Conservation (phyloP, 2,113 vertebrate species). For the Labeo catla region DNA sequence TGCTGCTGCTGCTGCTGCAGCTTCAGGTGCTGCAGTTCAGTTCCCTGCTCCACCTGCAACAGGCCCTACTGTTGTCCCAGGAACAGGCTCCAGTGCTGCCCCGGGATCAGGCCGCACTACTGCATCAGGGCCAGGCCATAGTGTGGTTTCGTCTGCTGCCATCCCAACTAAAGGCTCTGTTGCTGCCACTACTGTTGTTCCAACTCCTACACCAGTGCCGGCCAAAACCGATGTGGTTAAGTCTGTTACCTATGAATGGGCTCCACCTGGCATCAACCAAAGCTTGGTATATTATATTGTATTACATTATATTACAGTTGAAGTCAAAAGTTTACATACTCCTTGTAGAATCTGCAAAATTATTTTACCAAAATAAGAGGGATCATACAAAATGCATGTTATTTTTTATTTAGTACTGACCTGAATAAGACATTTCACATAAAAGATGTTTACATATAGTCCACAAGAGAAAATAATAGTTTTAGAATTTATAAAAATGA, state of each 20-base stretch:
- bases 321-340: too few species aligned
- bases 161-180: background rate
- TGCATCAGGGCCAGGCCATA: background rate
- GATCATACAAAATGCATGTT: too few species aligned
- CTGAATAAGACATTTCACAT: too few species aligned
- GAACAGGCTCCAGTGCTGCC: background rate
- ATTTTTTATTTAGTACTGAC: too few species aligned
- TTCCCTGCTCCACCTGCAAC: background rate
- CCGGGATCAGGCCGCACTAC: background rate
- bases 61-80: background rate
- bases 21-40: too few species aligned
- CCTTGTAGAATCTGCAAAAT: too few species aligned
- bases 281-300: slow-evolving; percentile 75
- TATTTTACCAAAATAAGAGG: too few species aligned
- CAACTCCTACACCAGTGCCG: slow-evolving; percentile 53
- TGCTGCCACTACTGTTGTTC: slow-evolving; percentile 19
- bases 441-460: too few species aligned
- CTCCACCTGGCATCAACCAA: slow-evolving; percentile 92
- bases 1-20: background rate
- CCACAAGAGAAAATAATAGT: too few species aligned
- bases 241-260: slow-evolving; percentile 94
- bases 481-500: too few species aligned
- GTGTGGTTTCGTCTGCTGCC: background rate
- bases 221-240: slow-evolving; percentile 85
- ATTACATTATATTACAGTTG: background rate